Percentiles rank a stretch among this genome's conserved stretches.
These are phyloP conservation scores for Patiria miniata DNA, from an alignment of 35 echinoderm and acorn worm genomes.

Conservation along the genomic window DNA sequence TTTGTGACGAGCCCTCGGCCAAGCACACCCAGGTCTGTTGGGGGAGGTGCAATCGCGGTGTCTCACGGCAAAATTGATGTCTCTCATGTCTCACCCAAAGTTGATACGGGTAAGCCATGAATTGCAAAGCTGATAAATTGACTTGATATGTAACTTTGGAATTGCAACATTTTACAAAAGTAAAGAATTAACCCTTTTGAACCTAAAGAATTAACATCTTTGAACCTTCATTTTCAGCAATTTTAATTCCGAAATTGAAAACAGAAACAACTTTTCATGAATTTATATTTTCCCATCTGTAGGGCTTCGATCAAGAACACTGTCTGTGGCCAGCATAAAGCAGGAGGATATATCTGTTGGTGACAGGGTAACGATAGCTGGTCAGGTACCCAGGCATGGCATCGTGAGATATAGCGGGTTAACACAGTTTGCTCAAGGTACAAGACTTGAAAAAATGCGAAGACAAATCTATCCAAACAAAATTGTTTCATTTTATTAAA, in stretches of 20 bases:
- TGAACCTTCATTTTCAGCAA: not conserved
- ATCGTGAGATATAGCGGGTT: constrained; percentile 23
- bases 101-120: constrained; percentile 57
- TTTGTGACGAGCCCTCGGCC: constrained; percentile 19
- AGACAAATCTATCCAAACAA: no score
- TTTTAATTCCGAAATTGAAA: not conserved
- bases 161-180: no score
- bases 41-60: not conserved
- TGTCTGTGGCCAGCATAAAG: constrained; percentile 10
- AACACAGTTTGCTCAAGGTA: constrained; percentile 55
- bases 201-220: no score
- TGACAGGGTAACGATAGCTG: constrained; percentile 52
- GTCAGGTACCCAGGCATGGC: constrained; percentile 38
- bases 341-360: constrained; percentile 37
- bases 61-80: constrained; percentile 29
- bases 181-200: no score
- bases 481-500: not conserved
- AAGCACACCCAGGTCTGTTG: constrained; percentile 4
- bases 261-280: not conserved
- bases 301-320: constrained; percentile 41
- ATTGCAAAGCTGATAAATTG: no score
- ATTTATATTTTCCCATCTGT: not conserved
- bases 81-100: constrained; percentile 33
- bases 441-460: not conserved
- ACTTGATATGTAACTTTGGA: no score